These are phyloP conservation scores for Pachymerium ferrugineum DNA, from an alignment of 2,888 invertebrate genomes.

Conservation along the genomic window DNA sequence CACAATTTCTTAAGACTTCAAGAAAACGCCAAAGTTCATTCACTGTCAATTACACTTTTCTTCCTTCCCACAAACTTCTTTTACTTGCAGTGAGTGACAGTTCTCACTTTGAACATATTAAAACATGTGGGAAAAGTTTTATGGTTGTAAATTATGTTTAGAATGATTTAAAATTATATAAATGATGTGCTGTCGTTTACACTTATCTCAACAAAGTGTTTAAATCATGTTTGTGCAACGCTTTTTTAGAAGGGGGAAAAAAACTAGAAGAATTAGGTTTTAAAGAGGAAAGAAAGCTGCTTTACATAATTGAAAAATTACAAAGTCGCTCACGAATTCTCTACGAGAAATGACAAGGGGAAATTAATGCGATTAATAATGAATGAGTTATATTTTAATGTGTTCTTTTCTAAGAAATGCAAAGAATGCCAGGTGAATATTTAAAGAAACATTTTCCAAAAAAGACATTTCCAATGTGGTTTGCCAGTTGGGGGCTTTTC, in stretches of 20 bases:
- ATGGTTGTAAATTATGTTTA: slow-evolving; percentile 1
- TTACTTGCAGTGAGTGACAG: background rate
- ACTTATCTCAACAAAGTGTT: background rate
- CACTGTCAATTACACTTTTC: too few species aligned
- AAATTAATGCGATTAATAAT: slow-evolving; percentile 1
- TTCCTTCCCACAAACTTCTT: too few species aligned
- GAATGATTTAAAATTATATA: background rate
- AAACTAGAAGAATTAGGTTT: too few species aligned
- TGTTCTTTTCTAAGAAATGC: background rate
- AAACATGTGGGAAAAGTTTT: background rate
- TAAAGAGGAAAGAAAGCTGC: too few species aligned
- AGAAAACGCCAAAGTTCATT: background rate
- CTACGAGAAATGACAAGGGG: slow-evolving; percentile 13
- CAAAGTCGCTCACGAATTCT: too few species aligned
- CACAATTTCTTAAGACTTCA: too few species aligned
- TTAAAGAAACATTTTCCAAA: too few species aligned
- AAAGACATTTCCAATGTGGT: too few species aligned
- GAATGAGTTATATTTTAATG: background rate
- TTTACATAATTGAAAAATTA: background rate
- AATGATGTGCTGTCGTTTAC: slow-evolving; percentile 2
- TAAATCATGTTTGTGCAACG: too few species aligned
- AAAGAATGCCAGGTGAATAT: too few species aligned
- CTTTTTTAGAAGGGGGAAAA: too few species aligned
- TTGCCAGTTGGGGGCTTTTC: too few species aligned
- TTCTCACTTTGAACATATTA: background rate